Conservation (phyloP, 2,888 invertebrate genomes). For the Atherix ibis region DNA sequence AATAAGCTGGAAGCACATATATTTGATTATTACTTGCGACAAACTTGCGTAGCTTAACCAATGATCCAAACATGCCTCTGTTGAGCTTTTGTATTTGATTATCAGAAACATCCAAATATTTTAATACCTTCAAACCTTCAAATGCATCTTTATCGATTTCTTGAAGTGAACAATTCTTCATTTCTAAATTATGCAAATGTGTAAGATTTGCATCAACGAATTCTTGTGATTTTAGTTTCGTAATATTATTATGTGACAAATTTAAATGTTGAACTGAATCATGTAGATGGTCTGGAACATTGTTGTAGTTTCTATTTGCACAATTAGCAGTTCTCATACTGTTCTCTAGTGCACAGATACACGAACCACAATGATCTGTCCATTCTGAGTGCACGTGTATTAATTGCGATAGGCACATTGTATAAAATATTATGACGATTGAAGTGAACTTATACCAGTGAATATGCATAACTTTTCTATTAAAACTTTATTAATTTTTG, state of each 20-base stretch:
- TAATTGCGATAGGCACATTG: no score
- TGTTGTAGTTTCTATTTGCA: no score
- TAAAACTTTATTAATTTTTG: no score
- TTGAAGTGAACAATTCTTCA: conserved; percentile 57
- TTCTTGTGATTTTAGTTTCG: conserved; percentile 46
- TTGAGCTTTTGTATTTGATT: conserved; percentile 52
- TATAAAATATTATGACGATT: no score
- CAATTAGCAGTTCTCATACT: no score
- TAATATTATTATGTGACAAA: conserved; percentile 52
- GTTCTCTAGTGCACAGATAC: no score
- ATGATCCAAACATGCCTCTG: conserved; percentile 53
- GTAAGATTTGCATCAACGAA: conserved; percentile 53
- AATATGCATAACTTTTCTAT: no score
- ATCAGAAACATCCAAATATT: conserved; percentile 66
- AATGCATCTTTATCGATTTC: conserved; percentile 61
- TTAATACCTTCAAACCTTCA: conserved; percentile 56
- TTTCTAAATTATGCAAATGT: conserved; percentile 65
- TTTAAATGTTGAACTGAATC: no score
- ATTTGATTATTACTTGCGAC: conserved; percentile 61
- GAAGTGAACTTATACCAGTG: no score
- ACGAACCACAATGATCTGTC: no score
- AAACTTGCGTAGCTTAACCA: conserved; percentile 53
- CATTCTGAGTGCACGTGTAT: no score
- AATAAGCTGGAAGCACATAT: conserved; percentile 50
- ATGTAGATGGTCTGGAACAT: no score